Conservation (phyloP, 2,797 vertebrate species). For the Pseudomugil tenellus region DNA sequence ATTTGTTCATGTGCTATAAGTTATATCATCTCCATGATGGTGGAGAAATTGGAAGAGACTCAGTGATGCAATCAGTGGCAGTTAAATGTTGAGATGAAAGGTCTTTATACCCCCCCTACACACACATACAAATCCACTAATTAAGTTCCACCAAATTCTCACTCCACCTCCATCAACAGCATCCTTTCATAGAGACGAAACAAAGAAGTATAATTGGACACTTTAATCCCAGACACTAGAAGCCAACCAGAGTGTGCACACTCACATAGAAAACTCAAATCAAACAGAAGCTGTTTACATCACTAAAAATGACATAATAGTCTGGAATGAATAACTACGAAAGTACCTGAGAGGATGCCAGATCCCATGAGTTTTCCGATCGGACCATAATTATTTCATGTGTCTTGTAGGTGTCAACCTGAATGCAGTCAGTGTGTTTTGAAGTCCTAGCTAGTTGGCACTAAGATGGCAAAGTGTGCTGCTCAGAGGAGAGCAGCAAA, state of each 20-base stretch:
- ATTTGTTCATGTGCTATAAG: conserved; percentile 9
- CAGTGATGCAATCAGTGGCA: conserved; percentile 6
- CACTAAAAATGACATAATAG: conserved; percentile 46
- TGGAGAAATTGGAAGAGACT: conserved; percentile 15
- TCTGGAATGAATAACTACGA: conserved; percentile 46
- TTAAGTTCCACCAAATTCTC: conserved; percentile 33
- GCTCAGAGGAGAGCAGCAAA: conserved; percentile 56
- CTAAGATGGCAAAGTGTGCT: conserved; percentile 56
- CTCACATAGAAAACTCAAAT: conserved; percentile 25
- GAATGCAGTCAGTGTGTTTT: conserved; percentile 50
- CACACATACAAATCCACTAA: conserved; percentile 12
- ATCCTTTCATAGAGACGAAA: neutral
- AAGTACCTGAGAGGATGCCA: conserved; percentile 45
- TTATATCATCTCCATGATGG: conserved; percentile 4
- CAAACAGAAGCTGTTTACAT: conserved; percentile 33
- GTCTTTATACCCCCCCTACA: neutral
- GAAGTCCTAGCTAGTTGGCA: conserved; percentile 46
- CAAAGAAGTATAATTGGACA: neutral
- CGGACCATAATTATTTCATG: conserved; percentile 64
- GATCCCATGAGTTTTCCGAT: conserved; percentile 44
- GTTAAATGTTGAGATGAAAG: neutral
- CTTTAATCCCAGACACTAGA: conserved; percentile 4
- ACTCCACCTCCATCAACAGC: conserved; percentile 3
- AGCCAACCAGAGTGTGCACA: conserved; percentile 13
- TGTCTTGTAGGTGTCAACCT: conserved; percentile 59